Conservation (phyloP, 1,140 invertebrate genomes). For the Leucophenga varia region DNA sequence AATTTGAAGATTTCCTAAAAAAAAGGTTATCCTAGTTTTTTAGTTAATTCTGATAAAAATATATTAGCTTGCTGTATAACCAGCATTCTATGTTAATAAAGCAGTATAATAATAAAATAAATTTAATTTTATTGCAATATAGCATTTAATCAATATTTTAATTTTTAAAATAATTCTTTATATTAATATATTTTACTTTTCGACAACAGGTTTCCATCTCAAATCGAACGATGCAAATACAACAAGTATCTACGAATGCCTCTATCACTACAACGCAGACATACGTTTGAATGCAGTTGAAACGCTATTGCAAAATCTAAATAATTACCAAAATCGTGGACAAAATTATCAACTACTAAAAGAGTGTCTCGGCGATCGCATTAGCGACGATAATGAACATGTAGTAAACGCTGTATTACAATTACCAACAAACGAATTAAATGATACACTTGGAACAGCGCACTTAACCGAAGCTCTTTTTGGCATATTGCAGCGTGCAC, state of each 20-base stretch:
- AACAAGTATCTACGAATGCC: slow-evolving; percentile 64
- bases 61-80: no score
- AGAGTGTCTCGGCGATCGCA: slow-evolving; percentile 61
- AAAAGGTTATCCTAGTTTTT: no score
- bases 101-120: no score
- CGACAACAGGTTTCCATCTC: slow-evolving; percentile 61
- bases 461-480: slow-evolving; percentile 39
- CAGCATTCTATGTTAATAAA: no score
- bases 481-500: slow-evolving; percentile 36
- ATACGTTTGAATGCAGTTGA: slow-evolving; percentile 65
- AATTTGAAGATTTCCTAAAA: no score
- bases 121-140: no score
- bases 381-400: slow-evolving; percentile 61
- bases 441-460: slow-evolving; percentile 52
- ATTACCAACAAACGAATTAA: slow-evolving; percentile 52
- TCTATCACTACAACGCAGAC: slow-evolving; percentile 66
- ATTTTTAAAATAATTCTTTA: no score
- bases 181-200: no score
- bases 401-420: slow-evolving; percentile 60
- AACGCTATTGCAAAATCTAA: slow-evolving; percentile 59
- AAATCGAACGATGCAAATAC: slow-evolving; percentile 59
- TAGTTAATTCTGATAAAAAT: no score
- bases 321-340: slow-evolving; percentile 36
- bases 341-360: slow-evolving; percentile 60
- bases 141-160: no score